phyloP scores from a whole-genome alignment of 2,888 invertebrate genomes.

The Lasioglossum malachurum region DNA sequence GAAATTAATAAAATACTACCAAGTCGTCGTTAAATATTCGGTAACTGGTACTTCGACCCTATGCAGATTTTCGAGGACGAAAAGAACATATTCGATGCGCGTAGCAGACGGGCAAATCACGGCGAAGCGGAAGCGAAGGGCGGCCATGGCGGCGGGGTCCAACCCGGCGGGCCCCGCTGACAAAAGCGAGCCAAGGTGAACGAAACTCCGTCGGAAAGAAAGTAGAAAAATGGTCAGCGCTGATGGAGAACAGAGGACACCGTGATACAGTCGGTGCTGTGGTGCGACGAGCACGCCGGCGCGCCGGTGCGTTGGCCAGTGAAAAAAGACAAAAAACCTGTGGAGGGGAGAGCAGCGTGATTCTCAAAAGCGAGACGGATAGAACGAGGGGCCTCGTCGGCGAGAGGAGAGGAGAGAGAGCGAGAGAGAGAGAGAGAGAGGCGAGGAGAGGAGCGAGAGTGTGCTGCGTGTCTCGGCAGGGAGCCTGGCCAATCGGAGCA shows the following conservation, averaged over 20 bases:
- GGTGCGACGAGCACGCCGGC: slow-evolving; percentile 9
- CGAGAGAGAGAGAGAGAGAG: slow-evolving; percentile 58
- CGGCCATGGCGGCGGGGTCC: slow-evolving; percentile 53
- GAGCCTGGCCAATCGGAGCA: slow-evolving; percentile 78
- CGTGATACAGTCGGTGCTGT: background rate
- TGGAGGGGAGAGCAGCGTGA: background rate
- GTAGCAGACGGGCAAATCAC: background rate
- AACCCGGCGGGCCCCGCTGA: slow-evolving; percentile 23
- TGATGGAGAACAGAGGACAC: slow-evolving; percentile 26
- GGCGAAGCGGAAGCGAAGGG: slow-evolving; percentile 50
- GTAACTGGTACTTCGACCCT: too few relatives aligned
- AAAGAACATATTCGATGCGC: background rate
- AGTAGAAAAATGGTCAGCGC: slow-evolving; percentile 33
- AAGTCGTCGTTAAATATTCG: too few relatives aligned
- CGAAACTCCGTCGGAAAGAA: slow-evolving; percentile 39
- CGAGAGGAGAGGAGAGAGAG: slow-evolving; percentile 40
- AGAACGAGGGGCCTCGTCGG: slow-evolving; percentile 27
- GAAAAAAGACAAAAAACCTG: slow-evolving; percentile 20
- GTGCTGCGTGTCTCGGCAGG: slow-evolving; percentile 73
- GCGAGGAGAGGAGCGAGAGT: slow-evolving; percentile 53
- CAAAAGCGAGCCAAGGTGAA: slow-evolving; percentile 54
- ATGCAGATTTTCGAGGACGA: background rate
- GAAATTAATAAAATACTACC: too few relatives aligned
- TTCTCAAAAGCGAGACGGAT: slow-evolving; percentile 47
- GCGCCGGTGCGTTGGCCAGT: slow-evolving; percentile 17